phyloP scores from a whole-genome alignment of 2,113 vertebrate genomes.

The Caretta caretta region DNA sequence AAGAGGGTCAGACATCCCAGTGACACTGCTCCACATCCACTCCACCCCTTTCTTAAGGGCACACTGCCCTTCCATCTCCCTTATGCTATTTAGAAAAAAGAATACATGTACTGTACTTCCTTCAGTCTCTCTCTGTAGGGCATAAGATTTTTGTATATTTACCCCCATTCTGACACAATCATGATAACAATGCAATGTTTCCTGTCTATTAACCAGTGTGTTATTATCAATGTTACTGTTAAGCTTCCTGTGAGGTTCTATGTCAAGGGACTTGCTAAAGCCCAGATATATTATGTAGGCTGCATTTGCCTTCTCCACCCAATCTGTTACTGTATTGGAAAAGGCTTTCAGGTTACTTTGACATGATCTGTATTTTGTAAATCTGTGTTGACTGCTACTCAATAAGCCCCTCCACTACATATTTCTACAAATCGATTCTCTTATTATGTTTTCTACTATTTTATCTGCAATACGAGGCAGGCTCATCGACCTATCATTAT shows the following conservation, averaged over 20 bases:
- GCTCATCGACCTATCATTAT: neutral
- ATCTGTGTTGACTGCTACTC: neutral
- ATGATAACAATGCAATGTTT: neutral
- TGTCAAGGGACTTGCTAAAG: neutral
- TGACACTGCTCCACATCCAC: neutral
- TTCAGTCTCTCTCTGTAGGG: neutral
- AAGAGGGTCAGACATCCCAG: neutral
- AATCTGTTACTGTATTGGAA: neutral
- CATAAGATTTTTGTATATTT: neutral
- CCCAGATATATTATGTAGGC: neutral
- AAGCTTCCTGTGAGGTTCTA: neutral
- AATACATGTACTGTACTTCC: neutral
- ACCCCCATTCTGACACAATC: neutral
- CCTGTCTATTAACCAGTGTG: neutral
- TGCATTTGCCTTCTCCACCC: neutral
- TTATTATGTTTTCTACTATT: neutral
- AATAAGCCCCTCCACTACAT: neutral
- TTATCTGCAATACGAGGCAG: neutral
- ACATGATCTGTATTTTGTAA: constrained; percentile 2
- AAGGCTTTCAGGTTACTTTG: neutral
- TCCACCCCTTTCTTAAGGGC: neutral
- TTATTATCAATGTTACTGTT: neutral
- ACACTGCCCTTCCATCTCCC: neutral
- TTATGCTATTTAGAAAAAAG: neutral
- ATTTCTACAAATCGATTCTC: constrained; percentile 2